Evolutionary conservation across 2,797 vertebrate genomes (phyloP), one percentile per base, ranked within the genome.

Genomic region (Paguma larvata): DNA sequence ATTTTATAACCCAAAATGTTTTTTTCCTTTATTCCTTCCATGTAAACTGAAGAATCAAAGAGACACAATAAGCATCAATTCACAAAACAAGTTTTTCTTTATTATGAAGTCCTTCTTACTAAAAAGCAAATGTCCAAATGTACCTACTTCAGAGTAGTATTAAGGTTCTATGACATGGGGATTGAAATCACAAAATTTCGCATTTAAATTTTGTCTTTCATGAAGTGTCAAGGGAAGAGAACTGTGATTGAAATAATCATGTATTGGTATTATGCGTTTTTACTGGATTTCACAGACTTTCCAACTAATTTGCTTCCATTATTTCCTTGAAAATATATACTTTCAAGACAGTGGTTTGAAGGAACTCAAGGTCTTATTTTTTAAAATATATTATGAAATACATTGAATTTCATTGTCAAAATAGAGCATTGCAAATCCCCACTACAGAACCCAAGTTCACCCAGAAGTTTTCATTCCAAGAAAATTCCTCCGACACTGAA

Each of bases 391-490:
- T 38, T 84, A 15, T 82, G 30, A 95, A 89, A 79, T 53, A 67
- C 11, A n/a, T 21, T 23, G 0, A 46, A 67, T 53, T 67, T 94
- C 62, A 79, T 78, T 88, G 78, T 77, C 68, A 82, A 92, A 72
- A 51, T 30, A 85, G 0, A 91, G 30, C 15, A 93, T 0, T 91
- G 10, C 4, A 86, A 75, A 85, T 2, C 51, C 3, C 16, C 77
- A 90, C 56, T 27, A 89, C 7, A 46, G 94, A 85, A 56, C 44
- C 41, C 83, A 95, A 95, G 62, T 77, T 73, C 41, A 91, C 25
- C 44, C 79, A 91, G 16, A 68, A 92, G 38, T 38, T 63, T 95
- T 56, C 41, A 51, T 62, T 32, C 56, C 46, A 62, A 67, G 21
- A 75, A 89, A n/a, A 91, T 48, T 85, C 14, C 34, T 87, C 79